These are phyloP conservation scores for Lophius piscatorius DNA, from an alignment of 2,113 vertebrate genomes.

Conservation along the genomic window DNA sequence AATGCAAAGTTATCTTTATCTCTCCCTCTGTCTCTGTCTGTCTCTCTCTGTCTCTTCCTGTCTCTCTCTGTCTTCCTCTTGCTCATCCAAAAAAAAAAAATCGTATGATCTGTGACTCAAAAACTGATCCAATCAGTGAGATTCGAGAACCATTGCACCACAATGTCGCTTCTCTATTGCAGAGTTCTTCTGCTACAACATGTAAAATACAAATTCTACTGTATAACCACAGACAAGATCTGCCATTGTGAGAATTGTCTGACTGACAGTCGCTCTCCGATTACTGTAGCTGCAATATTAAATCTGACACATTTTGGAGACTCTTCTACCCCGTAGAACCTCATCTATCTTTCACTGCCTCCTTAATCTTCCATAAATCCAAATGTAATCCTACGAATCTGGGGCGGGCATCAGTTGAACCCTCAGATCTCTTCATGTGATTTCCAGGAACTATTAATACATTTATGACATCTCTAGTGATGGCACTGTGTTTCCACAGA, in stretches of 20 bases:
- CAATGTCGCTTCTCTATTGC: too few relatives aligned
- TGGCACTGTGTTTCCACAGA: neutral
- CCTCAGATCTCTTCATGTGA: conserved; percentile 1
- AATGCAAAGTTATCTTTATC: too few relatives aligned
- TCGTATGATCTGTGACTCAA: too few relatives aligned
- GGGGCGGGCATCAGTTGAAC: neutral
- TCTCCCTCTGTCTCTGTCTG: too few relatives aligned
- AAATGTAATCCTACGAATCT: conserved; percentile 25
- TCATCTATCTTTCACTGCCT: conserved; percentile 27
- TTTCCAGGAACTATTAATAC: conserved; percentile 3
- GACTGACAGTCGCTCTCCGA: neutral
- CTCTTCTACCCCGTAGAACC: neutral
- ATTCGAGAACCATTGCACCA: too few relatives aligned
- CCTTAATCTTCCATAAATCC: conserved; percentile 38
- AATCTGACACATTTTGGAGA: conserved; percentile 25
- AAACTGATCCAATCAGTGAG: too few relatives aligned
- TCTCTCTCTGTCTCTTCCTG: too few relatives aligned
- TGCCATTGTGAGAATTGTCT: neutral
- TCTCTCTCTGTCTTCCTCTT: too few relatives aligned
- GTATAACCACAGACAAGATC: too few relatives aligned
- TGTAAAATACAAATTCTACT: too few relatives aligned
- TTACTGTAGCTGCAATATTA: neutral
- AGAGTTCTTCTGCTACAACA: too few relatives aligned
- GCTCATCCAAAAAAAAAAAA: too few relatives aligned
- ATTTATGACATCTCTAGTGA: neutral